Base-by-base conservation (phyloP, 92 coral and sea anemone species). In the Ricordea florida region DNA sequence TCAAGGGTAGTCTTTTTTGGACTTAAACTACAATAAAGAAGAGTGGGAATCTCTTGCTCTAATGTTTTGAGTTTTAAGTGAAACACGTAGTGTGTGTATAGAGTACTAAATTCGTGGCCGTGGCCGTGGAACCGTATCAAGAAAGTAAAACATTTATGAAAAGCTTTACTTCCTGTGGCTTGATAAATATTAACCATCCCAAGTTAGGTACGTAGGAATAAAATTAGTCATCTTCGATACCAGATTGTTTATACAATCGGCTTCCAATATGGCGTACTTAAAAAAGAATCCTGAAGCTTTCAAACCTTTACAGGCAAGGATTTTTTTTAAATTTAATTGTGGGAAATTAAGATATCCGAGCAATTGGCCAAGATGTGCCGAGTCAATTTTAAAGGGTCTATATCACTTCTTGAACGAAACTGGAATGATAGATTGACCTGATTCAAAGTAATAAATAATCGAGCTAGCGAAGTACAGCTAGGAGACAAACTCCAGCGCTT, bases 261-360 rank as follows among this genome's bases (percentile, higher is more conserved):
- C 40, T 81, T 84, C 82, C 97, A 91, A 91, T 67, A 94, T 94
- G 98, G 98, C 98, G 91, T 85, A 94, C 75, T 63, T 94, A 44
- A 94, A 94, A 87, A 94, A 94, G 76, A 94, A 94, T 68, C 98
- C 98, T 6, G 98, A 94, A 5, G 94, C 98, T 14, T 83, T 50
- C 10, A 91, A 79, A 72, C 94, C 94, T 2, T 49, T 94, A 9
- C 98, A 94, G 98, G 98, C 98, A 91, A 88, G 92, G 71, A 44
- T 5, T 6, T 58, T 41, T 16, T 32, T 55, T 62, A 40, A 13
- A 9, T 29, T 73, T 57, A 30, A 10, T 7, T 46, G 4, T 15
- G 13, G 27, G 10, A 24, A 16, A 56, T 24, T 26, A 22, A 17
- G 6, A 38, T 38, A n/a, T n/a, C n/a, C n/a, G n/a, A n/a, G n/a